These are phyloP conservation scores for Acanthopleura granulata DNA, from an alignment of 2,888 invertebrate species.

Conservation along the genomic window DNA sequence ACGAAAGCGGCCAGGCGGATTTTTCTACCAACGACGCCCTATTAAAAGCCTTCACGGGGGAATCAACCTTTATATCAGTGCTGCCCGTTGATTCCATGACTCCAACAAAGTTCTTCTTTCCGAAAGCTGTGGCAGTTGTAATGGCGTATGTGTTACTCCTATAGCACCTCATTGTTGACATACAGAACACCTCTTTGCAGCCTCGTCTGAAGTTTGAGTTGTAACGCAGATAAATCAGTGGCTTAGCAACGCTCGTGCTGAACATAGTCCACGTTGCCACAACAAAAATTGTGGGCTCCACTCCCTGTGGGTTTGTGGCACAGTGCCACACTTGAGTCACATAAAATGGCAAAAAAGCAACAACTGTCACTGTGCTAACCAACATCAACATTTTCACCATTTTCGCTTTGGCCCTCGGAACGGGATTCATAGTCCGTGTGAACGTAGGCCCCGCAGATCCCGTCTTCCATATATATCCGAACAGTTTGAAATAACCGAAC, in stretches of 20 bases:
- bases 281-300: slow-evolving; percentile 41
- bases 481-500: slow-evolving; percentile 49
- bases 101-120: slow-evolving; percentile 64
- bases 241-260: slow-evolving; percentile 49
- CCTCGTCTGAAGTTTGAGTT: slow-evolving; percentile 68
- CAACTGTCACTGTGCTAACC: slow-evolving; percentile 39
- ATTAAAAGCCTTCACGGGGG: slow-evolving; percentile 51
- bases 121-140: slow-evolving; percentile 59
- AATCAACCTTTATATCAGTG: slow-evolving; percentile 26
- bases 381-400: slow-evolving; percentile 65
- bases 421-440: slow-evolving; percentile 56
- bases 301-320: slow-evolving; percentile 24
- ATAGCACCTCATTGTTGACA: slow-evolving; percentile 64
- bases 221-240: slow-evolving; percentile 57
- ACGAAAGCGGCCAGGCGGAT: slow-evolving; percentile 44
- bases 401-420: slow-evolving; percentile 64
- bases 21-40: slow-evolving; percentile 40
- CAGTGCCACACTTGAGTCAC: slow-evolving; percentile 45
- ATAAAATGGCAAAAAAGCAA: slow-evolving; percentile 46
- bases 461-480: slow-evolving; percentile 54
- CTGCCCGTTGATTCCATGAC: slow-evolving; percentile 43
- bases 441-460: slow-evolving; percentile 41
- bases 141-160: slow-evolving; percentile 63
- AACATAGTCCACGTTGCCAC: slow-evolving; percentile 42
- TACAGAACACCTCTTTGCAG: slow-evolving; percentile 65